phyloP scores from a whole-genome alignment of 2,888 invertebrate species.

The Tryphoninae sp. region DNA sequence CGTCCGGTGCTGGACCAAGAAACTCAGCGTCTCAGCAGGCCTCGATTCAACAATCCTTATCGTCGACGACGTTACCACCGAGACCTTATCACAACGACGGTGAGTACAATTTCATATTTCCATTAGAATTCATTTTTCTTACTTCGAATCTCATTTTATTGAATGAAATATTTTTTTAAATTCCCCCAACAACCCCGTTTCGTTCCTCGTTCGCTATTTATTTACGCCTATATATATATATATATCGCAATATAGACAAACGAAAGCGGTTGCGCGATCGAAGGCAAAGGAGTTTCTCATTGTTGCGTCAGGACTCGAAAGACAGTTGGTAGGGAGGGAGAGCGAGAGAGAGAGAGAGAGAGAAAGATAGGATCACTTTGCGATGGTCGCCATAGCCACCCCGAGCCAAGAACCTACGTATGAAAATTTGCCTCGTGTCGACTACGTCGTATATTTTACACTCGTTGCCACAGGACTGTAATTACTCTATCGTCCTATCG shows the following conservation, averaged over 20 bases:
- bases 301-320: constrained; percentile 74
- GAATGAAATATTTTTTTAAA: not conserved
- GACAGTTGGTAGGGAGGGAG: not conserved
- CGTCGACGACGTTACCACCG: constrained; percentile 69
- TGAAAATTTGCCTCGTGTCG: constrained; percentile 1
- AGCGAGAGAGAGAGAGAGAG: constrained; percentile 20
- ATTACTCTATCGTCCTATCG: constrained; percentile 72
- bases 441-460: constrained; percentile 13
- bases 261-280: constrained; percentile 76
- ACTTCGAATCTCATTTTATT: not conserved
- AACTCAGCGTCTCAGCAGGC: constrained; percentile 60
- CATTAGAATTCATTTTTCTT: not conserved
- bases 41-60: constrained; percentile 61
- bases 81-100: constrained; percentile 79
- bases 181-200: constrained; percentile 1
- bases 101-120: constrained; percentile 67
- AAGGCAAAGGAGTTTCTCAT: constrained; percentile 75
- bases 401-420: constrained; percentile 13
- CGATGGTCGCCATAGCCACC: constrained; percentile 12
- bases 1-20: constrained; percentile 64
- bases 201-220: constrained; percentile 12
- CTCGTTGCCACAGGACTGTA: constrained; percentile 72
- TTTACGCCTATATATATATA: constrained; percentile 20
- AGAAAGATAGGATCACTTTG: constrained; percentile 64
- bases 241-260: constrained; percentile 70